Conservation (phyloP, 37 sponge, comb jelly and placozoan species). For the Halisarca cf. caerulea region DNA sequence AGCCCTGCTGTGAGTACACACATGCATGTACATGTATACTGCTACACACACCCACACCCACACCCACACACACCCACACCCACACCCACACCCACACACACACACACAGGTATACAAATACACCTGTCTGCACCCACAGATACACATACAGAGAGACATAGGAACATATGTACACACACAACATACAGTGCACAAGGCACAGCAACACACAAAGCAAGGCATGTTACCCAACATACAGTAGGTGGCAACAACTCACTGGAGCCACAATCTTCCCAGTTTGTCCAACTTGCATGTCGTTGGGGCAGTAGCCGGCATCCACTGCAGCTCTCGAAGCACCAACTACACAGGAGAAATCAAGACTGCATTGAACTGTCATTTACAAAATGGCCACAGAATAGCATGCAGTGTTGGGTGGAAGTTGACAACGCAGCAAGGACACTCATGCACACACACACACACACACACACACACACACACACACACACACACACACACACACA, state of each 20-base stretch:
- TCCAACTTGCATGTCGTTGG: conserved; percentile 98
- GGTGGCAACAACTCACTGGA: conserved; percentile 68
- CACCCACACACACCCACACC: too few relatives aligned
- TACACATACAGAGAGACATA: not conserved
- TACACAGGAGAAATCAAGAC: conserved; percentile 16
- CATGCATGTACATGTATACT: too few relatives aligned
- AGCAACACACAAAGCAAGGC: not conserved
- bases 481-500: too few relatives aligned
- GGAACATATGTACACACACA: not conserved
- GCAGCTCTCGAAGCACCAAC: conserved; percentile 99
- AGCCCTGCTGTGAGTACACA: not conserved
- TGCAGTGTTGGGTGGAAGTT: not conserved
- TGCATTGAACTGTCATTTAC: not conserved
- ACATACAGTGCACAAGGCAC: not conserved
- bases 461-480: too few relatives aligned
- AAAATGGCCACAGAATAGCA: not conserved
- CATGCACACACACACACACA: not conserved
- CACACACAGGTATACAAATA: not conserved
- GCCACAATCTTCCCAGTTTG: conserved; percentile 99
- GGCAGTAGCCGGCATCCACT: conserved; percentile 98
- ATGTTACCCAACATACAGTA: not conserved
- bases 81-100: not conserved
- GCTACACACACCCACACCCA: not conserved
- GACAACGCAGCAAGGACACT: not conserved
- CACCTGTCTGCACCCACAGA: not conserved